Conservation (phyloP, 2,888 invertebrate species). For the Doris montereyensis region DNA sequence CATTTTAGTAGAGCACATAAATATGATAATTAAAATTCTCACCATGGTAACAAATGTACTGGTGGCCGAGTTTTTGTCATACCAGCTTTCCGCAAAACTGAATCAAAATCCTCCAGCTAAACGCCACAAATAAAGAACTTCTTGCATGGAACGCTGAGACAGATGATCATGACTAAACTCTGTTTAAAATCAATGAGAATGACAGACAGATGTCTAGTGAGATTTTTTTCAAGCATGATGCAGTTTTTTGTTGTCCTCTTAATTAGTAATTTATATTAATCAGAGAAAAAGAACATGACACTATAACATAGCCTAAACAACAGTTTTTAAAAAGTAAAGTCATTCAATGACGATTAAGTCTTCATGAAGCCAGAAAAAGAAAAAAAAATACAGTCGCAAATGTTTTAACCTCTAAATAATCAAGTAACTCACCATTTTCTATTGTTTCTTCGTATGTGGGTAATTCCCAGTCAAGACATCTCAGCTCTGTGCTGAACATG, state of each 20-base stretch:
- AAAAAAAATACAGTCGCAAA: too few species aligned
- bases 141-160: conserved; percentile 79
- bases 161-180: conserved; percentile 65
- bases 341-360: too few species aligned
- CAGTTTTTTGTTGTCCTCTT: too few species aligned
- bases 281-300: too few species aligned
- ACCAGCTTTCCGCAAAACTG: conserved; percentile 91
- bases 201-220: too few species aligned
- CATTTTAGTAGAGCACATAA: too few species aligned
- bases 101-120: conserved; percentile 94
- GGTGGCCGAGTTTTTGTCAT: conserved; percentile 86
- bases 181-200: neutral
- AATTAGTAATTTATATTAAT: too few species aligned
- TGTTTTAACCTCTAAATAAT: too few species aligned
- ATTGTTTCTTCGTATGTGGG: conserved; percentile 52
- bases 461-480: conserved; percentile 64
- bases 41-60: conserved; percentile 73
- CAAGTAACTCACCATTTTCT: conserved; percentile 25
- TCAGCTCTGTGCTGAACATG: conserved; percentile 58
- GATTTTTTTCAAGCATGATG: too few species aligned
- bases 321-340: too few species aligned
- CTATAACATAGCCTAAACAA: too few species aligned
- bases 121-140: conserved; percentile 95
- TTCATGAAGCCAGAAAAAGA: too few species aligned
- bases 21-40: conserved; percentile 29